These are phyloP conservation scores for Aleiodes sp. DNA, from an alignment of 1,140 invertebrate genomes.

Conservation along the genomic window DNA sequence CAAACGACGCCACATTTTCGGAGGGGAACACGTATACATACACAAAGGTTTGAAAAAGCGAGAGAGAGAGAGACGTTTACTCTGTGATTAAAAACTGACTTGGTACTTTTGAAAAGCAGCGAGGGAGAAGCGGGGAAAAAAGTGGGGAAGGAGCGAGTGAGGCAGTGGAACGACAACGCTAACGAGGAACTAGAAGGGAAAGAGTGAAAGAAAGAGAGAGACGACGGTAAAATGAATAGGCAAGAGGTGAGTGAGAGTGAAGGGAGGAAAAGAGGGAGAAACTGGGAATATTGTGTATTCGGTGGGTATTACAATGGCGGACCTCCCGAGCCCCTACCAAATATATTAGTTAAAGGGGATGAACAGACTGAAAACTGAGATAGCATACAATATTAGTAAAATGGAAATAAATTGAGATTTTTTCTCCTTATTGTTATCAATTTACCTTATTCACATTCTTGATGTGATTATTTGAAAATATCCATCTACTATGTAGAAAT, in stretches of 20 bases:
- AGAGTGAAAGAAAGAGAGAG: no score
- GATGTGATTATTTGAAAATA: not conserved
- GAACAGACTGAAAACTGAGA: slow-evolving; percentile 34
- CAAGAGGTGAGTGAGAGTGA: slow-evolving; percentile 27
- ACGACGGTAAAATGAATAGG: slow-evolving; percentile 6
- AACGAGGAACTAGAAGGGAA: not conserved
- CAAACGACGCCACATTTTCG: not conserved
- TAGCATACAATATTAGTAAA: not conserved
- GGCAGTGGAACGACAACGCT: slow-evolving; percentile 6
- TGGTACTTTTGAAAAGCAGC: slow-evolving; percentile 38
- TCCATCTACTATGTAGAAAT: not conserved
- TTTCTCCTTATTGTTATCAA: not conserved
- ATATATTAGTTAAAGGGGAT: slow-evolving; percentile 56
- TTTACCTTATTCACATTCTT: not conserved
- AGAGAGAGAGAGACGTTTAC: slow-evolving; percentile 39
- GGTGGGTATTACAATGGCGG: slow-evolving; percentile 50
- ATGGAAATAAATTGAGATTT: not conserved
- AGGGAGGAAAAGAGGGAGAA: slow-evolving; percentile 15
- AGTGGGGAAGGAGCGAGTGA: slow-evolving; percentile 21
- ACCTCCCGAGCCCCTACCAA: slow-evolving; percentile 39
- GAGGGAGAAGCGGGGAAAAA: no score
- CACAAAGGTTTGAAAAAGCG: not conserved
- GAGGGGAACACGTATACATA: not conserved
- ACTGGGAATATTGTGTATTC: slow-evolving; percentile 53
- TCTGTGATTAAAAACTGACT: slow-evolving; percentile 54